Evolutionary conservation across 2,797 vertebrate genomes (phyloP).

Genomic region (Phataginus tetradactyla): DNA sequence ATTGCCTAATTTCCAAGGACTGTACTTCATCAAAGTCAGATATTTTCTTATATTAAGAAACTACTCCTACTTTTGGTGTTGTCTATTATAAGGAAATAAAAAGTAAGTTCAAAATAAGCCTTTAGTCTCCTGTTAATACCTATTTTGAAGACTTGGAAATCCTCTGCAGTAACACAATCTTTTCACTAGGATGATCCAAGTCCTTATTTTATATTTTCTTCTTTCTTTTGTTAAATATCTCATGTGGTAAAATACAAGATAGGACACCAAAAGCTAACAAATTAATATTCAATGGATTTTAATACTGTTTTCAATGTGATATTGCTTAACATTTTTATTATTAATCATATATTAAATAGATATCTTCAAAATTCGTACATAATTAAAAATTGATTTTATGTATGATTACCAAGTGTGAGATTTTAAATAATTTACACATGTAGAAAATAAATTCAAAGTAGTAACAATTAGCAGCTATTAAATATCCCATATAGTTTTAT

Average conservation of each 20-base stretch:
- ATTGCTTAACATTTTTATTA: conserved; percentile 9
- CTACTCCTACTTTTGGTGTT: background rate
- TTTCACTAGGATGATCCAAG: background rate
- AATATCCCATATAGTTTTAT: background rate
- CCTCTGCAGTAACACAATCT: background rate
- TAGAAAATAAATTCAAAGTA: background rate
- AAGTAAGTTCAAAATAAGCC: background rate
- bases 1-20: background rate
- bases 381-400: background rate
- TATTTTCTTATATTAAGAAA: background rate
- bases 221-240: background rate
- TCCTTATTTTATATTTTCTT: background rate
- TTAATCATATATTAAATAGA: background rate
- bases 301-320: background rate
- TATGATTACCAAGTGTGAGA: background rate
- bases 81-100: background rate
- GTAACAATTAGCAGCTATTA: background rate
- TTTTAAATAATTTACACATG: background rate
- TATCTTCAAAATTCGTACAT: background rate
- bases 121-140: background rate
- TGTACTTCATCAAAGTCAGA: background rate
- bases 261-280: background rate
- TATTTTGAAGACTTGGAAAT: conserved; percentile 35
- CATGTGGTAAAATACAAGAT: background rate
- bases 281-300: background rate